phyloP scores from a whole-genome alignment of 2,113 vertebrate species.

The Dolichallabes microphthalmus region DNA sequence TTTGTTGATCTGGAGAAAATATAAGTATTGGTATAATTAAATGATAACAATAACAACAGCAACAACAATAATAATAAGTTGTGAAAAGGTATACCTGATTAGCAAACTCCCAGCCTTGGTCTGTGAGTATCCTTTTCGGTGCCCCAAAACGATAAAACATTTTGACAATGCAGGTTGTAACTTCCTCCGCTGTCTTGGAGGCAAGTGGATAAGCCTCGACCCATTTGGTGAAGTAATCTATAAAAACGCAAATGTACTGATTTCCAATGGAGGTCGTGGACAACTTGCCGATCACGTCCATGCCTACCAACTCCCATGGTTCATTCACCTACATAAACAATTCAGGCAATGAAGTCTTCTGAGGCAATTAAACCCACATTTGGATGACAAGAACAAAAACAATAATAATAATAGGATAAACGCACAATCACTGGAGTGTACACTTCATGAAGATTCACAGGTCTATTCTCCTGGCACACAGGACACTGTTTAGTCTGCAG shows the following conservation, averaged over 20 bases:
- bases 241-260: constrained; percentile 8
- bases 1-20: constrained; percentile 13
- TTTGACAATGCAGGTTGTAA: constrained; percentile 4
- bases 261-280: not conserved
- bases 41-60: not conserved
- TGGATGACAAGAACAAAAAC: not conserved
- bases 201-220: constrained; percentile 18
- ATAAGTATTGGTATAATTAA: not conserved
- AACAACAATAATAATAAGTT: not conserved
- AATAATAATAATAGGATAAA: constrained; percentile 7
- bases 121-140: not conserved
- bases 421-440: not conserved
- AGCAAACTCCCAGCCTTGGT: not conserved
- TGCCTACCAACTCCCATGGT: constrained; percentile 13
- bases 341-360: not conserved
- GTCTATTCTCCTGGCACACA: not conserved
- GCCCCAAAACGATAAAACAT: not conserved
- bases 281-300: constrained; percentile 16
- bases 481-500: constrained; percentile 9
- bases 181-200: not conserved
- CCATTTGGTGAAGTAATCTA: not conserved
- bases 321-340: constrained; percentile 14
- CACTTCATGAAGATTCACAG: not conserved
- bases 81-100: not conserved
- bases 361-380: not conserved